phyloP scores from a whole-genome alignment of 2,888 invertebrate species.

The Liposcelis brunnea region DNA sequence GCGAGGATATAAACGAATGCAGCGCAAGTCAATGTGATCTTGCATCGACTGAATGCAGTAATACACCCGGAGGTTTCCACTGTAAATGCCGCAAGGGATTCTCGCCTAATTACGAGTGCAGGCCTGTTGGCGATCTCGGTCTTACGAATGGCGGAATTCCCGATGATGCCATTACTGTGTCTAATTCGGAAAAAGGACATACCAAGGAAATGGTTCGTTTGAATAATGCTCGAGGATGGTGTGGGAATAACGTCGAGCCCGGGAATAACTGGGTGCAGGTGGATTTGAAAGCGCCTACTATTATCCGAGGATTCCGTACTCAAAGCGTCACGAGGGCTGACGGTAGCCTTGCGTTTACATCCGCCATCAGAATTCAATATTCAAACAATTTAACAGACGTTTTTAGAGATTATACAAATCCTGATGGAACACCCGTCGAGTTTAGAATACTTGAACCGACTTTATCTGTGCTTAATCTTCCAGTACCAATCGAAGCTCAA shows the following conservation, averaged over 20 bases:
- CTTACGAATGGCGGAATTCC: constrained; percentile 77
- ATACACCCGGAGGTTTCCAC: constrained; percentile 73
- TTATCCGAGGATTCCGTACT: constrained; percentile 77
- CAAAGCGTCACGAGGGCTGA: constrained; percentile 72
- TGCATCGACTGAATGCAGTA: constrained; percentile 78
- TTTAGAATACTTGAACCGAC: constrained; percentile 80
- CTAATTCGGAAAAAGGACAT: constrained; percentile 65
- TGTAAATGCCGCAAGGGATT: constrained; percentile 78
- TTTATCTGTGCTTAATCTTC: constrained; percentile 76
- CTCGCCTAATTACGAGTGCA: constrained; percentile 67
- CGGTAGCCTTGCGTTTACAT: constrained; percentile 72
- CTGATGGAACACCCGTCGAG: constrained; percentile 83
- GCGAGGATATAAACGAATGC: constrained; percentile 80
- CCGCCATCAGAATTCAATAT: constrained; percentile 75
- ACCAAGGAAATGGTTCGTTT: constrained; percentile 66
- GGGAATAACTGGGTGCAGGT: constrained; percentile 79
- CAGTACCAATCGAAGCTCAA: constrained; percentile 80
- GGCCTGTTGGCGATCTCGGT: constrained; percentile 79
- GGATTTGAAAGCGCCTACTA: constrained; percentile 74
- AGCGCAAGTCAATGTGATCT: constrained; percentile 74
- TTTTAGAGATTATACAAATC: constrained; percentile 82
- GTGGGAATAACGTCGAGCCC: constrained; percentile 68
- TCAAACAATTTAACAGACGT: constrained; percentile 76
- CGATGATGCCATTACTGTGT: constrained; percentile 74
- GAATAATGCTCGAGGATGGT: constrained; percentile 76